Percentiles rank a stretch among this genome's conserved stretches.
These are phyloP conservation scores for Neuroscelio doddi DNA, from an alignment of 2,888 invertebrate species.

Conservation along the genomic window DNA sequence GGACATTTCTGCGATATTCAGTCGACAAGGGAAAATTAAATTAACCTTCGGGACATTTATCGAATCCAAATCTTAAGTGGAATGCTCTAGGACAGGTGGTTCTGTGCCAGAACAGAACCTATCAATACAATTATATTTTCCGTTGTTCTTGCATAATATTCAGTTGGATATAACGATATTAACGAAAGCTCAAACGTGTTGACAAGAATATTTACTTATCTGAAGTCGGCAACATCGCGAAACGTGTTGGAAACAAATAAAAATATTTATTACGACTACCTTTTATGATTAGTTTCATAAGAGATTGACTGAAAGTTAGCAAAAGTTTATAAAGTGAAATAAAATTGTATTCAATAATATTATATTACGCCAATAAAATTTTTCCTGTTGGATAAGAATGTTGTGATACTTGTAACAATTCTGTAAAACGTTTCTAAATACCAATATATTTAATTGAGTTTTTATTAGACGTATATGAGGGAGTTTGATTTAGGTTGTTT, in stretches of 20 bases:
- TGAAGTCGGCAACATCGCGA: conserved; percentile 15
- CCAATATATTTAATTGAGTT: too few species aligned
- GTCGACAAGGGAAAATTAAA: conserved; percentile 53
- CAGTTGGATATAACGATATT: conserved; percentile 39
- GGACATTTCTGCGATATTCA: conserved; percentile 51
- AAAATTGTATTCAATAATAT: too few species aligned
- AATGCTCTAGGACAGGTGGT: conserved; percentile 32
- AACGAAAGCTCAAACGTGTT: conserved; percentile 32
- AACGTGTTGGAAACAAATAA: conserved; percentile 40
- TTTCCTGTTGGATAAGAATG: too few species aligned
- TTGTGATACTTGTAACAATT: too few species aligned
- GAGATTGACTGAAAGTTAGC: too few species aligned
- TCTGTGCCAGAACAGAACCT: conserved; percentile 1
- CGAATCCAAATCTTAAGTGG: conserved; percentile 40
- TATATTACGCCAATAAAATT: too few species aligned
- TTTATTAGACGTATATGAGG: too few species aligned
- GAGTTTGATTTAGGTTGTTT: too few species aligned
- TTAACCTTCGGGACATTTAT: conserved; percentile 53
- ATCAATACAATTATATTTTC: conserved; percentile 28
- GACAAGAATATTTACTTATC: conserved; percentile 41
- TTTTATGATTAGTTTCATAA: conserved; percentile 32
- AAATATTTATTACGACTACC: conserved; percentile 29
- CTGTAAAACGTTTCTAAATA: too few species aligned
- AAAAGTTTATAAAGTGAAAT: too few species aligned
- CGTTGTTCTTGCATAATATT: conserved; percentile 36